phyloP scores from a whole-genome alignment of 2,113 vertebrate species.

The Sceloporus undulatus region DNA sequence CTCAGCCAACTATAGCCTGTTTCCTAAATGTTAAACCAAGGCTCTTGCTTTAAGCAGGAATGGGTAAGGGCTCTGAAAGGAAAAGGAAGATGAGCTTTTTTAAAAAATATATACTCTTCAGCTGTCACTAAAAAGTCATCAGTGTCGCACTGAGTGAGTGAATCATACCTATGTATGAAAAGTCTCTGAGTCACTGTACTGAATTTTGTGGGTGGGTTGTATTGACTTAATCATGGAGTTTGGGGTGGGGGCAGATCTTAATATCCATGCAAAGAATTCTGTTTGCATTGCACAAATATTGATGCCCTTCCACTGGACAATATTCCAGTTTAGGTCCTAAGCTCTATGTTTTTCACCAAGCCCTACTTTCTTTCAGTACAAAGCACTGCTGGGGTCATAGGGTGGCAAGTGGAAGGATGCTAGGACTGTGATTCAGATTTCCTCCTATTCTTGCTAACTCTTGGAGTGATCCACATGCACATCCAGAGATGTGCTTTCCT shows the following conservation, averaged over 20 bases:
- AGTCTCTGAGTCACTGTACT: conserved; percentile 73
- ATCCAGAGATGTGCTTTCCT: background rate
- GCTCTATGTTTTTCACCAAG: background rate
- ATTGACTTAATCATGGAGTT: conserved; percentile 65
- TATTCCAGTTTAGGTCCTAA: background rate
- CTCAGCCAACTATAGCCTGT: background rate
- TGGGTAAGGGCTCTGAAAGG: background rate
- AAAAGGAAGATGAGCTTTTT: conserved; percentile 21
- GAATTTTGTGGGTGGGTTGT: conserved; percentile 64
- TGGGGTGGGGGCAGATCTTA: background rate
- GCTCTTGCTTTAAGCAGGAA: background rate
- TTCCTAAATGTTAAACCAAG: background rate
- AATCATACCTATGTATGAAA: conserved; percentile 72
- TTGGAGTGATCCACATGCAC: background rate
- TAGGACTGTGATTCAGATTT: background rate
- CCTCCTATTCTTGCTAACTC: background rate
- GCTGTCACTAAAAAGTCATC: conserved; percentile 70
- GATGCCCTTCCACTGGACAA: fast-evolving
- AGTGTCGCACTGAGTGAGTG: conserved; percentile 67
- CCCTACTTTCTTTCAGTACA: background rate
- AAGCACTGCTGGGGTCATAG: background rate
- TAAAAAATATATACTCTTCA: conserved; percentile 35
- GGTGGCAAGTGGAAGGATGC: background rate
- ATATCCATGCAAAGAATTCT: background rate
- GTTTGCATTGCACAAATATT: fast-evolving